A percentile compares a stretch with the other conserved stretches of the same genome.
Conservation (phyloP, 2,113 vertebrate genomes). For the Salminus brasiliensis region DNA sequence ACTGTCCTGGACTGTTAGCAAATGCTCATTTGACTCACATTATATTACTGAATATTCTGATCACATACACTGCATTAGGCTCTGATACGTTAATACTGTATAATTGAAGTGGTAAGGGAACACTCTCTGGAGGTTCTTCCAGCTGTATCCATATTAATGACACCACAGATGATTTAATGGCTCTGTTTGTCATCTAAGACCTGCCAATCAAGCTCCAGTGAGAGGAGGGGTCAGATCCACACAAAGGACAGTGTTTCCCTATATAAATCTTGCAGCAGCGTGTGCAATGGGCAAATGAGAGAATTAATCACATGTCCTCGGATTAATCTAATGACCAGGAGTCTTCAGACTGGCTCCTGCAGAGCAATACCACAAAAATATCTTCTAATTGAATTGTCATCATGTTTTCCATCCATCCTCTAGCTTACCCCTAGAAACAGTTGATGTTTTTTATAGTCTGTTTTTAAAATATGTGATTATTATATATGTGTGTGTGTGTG, state of each 20-base stretch:
- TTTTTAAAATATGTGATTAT: background rate
- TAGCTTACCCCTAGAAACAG: background rate
- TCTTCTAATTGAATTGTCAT: constrained; percentile 4
- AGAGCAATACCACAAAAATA: background rate
- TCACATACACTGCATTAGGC: constrained; percentile 10
- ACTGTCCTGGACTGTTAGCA: too few relatives aligned
- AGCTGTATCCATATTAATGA: constrained; percentile 21
- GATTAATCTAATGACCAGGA: constrained; percentile 11
- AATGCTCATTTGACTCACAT: too few relatives aligned
- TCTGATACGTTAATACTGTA: constrained; percentile 33
- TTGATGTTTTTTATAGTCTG: background rate
- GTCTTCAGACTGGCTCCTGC: constrained; percentile 8
- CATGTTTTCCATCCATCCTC: background rate
- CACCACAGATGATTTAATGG: constrained; percentile 13
- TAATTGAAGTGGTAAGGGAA: background rate
- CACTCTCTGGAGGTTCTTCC: constrained; percentile 3
- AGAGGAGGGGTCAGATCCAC: background rate
- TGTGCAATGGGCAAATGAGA: constrained; percentile 18
- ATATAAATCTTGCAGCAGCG: constrained; percentile 15
- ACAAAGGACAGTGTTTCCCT: background rate
- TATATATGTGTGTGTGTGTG: background rate
- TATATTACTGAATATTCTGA: background rate
- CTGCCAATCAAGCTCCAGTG: constrained; percentile 31
- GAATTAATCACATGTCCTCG: constrained; percentile 29
- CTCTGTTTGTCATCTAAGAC: background rate